Conservation (phyloP, 2,113 vertebrate species). For the Strix uralensis region DNA sequence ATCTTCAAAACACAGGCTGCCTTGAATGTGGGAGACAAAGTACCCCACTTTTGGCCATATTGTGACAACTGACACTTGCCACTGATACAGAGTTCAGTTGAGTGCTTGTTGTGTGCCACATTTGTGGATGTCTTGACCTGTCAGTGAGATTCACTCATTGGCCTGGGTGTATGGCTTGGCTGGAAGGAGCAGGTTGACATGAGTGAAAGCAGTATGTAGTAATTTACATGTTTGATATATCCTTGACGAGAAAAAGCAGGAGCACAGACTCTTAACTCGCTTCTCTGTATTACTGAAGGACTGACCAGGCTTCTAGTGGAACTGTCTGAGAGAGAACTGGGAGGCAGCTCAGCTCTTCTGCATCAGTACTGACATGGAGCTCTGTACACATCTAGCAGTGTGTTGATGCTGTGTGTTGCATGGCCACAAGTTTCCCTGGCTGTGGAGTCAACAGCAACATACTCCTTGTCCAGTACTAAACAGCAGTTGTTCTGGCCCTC, state of each 20-base stretch:
- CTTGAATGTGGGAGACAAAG: neutral
- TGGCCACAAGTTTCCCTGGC: neutral
- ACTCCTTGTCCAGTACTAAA: neutral
- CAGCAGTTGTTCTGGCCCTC: neutral
- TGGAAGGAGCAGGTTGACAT: neutral
- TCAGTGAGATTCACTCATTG: neutral
- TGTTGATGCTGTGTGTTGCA: neutral
- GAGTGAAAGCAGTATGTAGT: neutral
- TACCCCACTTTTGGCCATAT: rapidly evolving
- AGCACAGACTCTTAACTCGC: neutral
- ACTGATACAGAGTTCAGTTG: neutral
- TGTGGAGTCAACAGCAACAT: neutral
- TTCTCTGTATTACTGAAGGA: neutral
- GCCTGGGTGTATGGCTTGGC: neutral
- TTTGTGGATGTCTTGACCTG: neutral
- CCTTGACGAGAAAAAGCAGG: neutral
- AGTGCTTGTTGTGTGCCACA: rapidly evolving
- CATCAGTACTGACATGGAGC: neutral
- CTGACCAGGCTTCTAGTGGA: neutral
- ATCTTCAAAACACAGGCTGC: neutral
- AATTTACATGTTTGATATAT: neutral
- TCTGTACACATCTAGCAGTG: rapidly evolving
- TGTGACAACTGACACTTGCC: neutral
- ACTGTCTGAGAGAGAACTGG: neutral
- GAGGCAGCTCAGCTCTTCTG: neutral